phyloP scores from a whole-genome alignment of 2,113 vertebrate species.

The Nymphicus hollandicus region DNA sequence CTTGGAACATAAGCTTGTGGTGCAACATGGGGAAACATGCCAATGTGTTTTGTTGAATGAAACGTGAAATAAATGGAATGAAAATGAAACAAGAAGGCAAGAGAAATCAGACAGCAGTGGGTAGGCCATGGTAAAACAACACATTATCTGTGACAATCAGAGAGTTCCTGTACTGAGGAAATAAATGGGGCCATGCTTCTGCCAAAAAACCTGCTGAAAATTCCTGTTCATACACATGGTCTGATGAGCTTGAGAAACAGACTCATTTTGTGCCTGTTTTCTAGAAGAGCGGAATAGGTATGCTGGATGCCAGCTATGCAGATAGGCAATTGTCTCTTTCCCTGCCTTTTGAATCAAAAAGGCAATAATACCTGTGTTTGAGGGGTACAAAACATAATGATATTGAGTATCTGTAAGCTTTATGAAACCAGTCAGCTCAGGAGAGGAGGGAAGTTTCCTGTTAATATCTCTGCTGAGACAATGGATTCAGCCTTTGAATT shows the following conservation, averaged over 20 bases:
- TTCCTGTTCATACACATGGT: rapidly evolving
- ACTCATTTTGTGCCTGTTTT: background rate
- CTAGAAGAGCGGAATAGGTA: background rate
- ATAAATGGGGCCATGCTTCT: background rate
- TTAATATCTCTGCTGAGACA: background rate
- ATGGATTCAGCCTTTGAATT: background rate
- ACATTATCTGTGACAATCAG: background rate
- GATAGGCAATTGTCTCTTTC: background rate
- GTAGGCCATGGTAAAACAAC: background rate
- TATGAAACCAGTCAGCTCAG: background rate
- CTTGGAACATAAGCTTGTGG: background rate
- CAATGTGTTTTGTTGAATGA: background rate
- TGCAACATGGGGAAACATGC: background rate
- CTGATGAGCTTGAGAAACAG: background rate
- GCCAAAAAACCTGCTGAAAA: background rate
- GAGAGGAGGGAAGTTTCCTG: background rate
- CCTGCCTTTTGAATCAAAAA: background rate
- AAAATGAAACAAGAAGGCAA: background rate
- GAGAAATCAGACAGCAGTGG: background rate
- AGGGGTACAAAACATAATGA: rapidly evolving
- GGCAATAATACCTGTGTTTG: background rate
- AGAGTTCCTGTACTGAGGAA: background rate
- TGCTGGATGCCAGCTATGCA: background rate
- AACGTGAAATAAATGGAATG: background rate
- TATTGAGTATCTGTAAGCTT: background rate